Evolutionary conservation across 2,888 invertebrate genomes (phyloP).

Genomic region (Carabus problematicus): DNA sequence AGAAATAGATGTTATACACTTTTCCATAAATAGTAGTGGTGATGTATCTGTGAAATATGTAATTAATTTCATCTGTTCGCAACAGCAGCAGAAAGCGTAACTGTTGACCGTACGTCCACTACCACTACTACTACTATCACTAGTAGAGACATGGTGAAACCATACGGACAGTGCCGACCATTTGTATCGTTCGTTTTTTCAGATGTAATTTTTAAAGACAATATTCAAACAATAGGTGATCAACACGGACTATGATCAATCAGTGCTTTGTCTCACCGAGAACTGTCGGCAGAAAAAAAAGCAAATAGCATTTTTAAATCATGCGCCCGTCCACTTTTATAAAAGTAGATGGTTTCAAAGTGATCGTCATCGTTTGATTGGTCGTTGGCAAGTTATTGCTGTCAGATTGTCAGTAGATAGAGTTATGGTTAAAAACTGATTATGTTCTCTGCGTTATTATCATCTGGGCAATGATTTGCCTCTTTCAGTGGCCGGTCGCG

Average conservation of each 20-base stretch:
- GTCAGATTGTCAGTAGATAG: constrained; percentile 47
- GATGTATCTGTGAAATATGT: constrained; percentile 40
- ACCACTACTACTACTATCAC: neutral
- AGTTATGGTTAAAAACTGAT: constrained; percentile 50
- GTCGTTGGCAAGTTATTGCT: constrained; percentile 47
- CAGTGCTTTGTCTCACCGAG: constrained; percentile 53
- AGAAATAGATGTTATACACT: neutral
- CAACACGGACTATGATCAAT: constrained; percentile 52
- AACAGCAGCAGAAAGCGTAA: constrained; percentile 33
- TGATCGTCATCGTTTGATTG: constrained; percentile 50
- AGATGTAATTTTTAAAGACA: constrained; percentile 40
- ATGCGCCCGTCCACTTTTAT: constrained; percentile 52
- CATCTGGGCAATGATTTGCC: constrained; percentile 42
- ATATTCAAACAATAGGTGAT: constrained; percentile 52
- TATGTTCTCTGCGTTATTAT: constrained; percentile 48
- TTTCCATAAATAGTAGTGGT: constrained; percentile 33
- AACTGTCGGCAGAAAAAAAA: constrained; percentile 47
- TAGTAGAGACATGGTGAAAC: neutral
- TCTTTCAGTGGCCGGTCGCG: constrained; percentile 22
- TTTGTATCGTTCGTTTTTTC: constrained; percentile 34
- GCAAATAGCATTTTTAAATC: constrained; percentile 51
- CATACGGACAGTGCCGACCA: neutral
- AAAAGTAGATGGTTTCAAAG: constrained; percentile 49
- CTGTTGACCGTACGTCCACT: neutral
- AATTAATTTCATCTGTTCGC: constrained; percentile 37